Base-by-base conservation (phyloP, 2,113 vertebrate species). In the Tympanuchus pallidicinctus region DNA sequence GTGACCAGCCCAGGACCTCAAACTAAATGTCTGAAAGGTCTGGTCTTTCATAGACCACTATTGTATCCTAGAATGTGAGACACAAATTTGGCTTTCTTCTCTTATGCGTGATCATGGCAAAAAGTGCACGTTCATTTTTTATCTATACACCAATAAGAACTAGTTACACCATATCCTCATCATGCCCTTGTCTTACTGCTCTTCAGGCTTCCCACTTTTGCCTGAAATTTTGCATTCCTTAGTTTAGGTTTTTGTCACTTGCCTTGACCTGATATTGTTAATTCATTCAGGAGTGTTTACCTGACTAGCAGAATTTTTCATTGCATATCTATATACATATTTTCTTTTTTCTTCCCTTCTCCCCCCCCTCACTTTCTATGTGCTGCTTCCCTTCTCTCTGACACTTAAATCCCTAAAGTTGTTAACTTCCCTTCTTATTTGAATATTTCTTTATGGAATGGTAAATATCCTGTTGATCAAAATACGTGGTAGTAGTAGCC, bases 21-120 rank as follows among this genome's bases (percentile, higher is more conserved):
- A 1, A 2, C 19, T 11, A 0, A 8, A 13, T 5, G 5, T 6
- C 18, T 52, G 59, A 30, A 30, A 40, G 32, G 17, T 8, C 17
- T 4, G 21, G 27, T 38, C 27, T 38, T 52, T 48, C 38, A n/a
- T 20, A 78, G 38, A 7, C 3, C 27, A 10, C 10, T 5, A 32
- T 15, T 8, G 19, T 6, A 38, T 19, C 34, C 32, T 20, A 22
- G 8, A 17, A 19, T 5, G 1, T 0, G 6, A n/a, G 10, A 69
- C 8, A 20, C 11, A 30, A 43, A 30, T 47, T 24, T 5, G 42
- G 7, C 14, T 43, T 17, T 12, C 6, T 43, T 2, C 7, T 22
- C 13, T 16, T 71, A 32, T 21, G 7, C 6, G 36, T 16, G 25
- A 57, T 14, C 13, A 12, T 57, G 30, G 54, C 71, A 57, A 57